Percentiles rank a stretch among this genome's conserved stretches.
Conservation (phyloP, 1,140 invertebrate species). For the Drosophila bocki region DNA sequence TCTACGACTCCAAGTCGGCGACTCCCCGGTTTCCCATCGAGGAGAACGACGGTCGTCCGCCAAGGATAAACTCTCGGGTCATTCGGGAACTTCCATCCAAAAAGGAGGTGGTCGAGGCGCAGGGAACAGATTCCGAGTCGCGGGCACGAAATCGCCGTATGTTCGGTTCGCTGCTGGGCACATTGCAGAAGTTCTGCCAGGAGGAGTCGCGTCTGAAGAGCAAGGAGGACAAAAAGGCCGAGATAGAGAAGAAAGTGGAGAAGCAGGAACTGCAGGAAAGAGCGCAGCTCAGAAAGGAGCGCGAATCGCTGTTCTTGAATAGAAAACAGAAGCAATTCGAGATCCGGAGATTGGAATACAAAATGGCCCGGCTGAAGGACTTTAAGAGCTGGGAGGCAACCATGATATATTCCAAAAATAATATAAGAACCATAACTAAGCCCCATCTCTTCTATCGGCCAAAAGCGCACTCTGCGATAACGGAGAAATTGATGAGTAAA, state of each 20-base stretch:
- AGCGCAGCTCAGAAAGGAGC: constrained; percentile 93
- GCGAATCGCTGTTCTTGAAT: constrained; percentile 93
- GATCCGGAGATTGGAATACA: constrained; percentile 95
- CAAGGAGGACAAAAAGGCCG: constrained; percentile 89
- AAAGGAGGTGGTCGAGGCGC: constrained; percentile 92
- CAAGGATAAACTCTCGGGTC: constrained; percentile 85
- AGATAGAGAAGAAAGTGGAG: constrained; percentile 97
- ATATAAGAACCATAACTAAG: constrained; percentile 94
- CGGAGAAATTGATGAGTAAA: constrained; percentile 58
- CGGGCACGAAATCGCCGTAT: constrained; percentile 95
- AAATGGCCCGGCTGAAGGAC: constrained; percentile 94
- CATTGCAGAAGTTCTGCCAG: constrained; percentile 97
- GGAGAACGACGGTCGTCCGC: constrained; percentile 84
- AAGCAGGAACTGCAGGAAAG: constrained; percentile 95
- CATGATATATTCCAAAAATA: constrained; percentile 91
- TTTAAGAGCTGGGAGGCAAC: constrained; percentile 95
- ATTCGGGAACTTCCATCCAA: constrained; percentile 89
- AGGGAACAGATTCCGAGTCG: constrained; percentile 93
- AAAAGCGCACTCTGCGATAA: constrained; percentile 72
- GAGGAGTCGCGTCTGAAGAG: constrained; percentile 95
- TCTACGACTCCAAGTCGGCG: constrained; percentile 86
- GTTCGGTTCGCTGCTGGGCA: constrained; percentile 97
- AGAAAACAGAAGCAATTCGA: constrained; percentile 94
- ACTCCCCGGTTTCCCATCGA: constrained; percentile 86
- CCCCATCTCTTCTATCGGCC: constrained; percentile 96